Evolutionary conservation across 2,113 vertebrate genomes (phyloP).

Genomic region (Pterocles gutturalis): DNA sequence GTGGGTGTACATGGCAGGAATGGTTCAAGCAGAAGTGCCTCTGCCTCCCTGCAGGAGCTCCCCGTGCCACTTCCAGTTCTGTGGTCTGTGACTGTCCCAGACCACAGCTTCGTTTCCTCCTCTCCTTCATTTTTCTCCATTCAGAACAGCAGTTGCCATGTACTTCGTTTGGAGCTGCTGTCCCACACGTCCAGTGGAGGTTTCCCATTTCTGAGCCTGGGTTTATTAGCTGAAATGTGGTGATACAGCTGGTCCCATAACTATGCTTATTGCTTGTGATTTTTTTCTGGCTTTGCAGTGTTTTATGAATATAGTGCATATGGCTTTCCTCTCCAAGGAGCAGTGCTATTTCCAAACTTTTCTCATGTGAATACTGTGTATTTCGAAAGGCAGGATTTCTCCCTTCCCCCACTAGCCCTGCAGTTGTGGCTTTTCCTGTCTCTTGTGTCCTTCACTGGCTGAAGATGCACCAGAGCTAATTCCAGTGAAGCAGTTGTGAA

Average conservation of each 20-base stretch:
- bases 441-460: background rate
- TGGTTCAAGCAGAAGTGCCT: background rate
- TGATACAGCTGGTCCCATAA: slow-evolving; percentile 10
- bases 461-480: background rate
- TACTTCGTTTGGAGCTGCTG: background rate
- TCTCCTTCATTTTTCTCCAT: background rate
- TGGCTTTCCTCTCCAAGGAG: slow-evolving; percentile 20
- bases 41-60: background rate
- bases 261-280: background rate
- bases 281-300: background rate
- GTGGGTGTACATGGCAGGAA: background rate
- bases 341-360: slow-evolving; percentile 32
- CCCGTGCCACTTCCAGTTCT: background rate
- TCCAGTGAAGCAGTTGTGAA: background rate
- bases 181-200: background rate
- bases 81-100: background rate
- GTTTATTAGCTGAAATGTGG: slow-evolving; percentile 23
- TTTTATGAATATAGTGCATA: slow-evolving; percentile 6
- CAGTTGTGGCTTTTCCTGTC: background rate
- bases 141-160: background rate
- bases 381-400: background rate
- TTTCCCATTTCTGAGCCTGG: background rate
- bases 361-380: background rate
- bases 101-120: background rate
- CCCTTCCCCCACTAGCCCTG: background rate